These are phyloP conservation scores for Chaetophractus vellerosus DNA, from an alignment of 2,797 vertebrate genomes.

Conservation along the genomic window DNA sequence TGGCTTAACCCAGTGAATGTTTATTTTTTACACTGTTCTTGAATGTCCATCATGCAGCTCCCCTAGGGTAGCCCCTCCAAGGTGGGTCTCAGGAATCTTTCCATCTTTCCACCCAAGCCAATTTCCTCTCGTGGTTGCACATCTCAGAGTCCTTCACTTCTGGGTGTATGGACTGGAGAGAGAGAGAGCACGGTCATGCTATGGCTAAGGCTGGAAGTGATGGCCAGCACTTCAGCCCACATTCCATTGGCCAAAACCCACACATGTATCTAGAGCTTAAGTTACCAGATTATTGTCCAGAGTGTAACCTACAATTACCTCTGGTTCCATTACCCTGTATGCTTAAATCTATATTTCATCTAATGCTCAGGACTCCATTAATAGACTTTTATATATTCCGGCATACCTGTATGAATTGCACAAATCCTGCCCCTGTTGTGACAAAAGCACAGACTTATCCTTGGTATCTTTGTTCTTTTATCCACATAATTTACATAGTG, in stretches of 20 bases:
- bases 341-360: neutral
- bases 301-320: accelerated
- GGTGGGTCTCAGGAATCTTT: neutral
- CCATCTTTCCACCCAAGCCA: no score
- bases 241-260: neutral
- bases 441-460: neutral
- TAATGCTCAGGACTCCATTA: accelerated
- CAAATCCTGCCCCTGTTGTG: neutral
- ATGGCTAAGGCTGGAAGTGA: no score
- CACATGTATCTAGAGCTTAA: neutral
- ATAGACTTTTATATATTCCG: neutral
- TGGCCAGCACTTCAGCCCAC: accelerated
- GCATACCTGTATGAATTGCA: neutral
- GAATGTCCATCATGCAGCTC: neutral
- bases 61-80: accelerated
- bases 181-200: accelerated
- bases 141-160: neutral
- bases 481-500: accelerated
- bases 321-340: accelerated
- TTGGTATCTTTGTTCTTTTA: neutral
- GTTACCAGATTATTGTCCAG: accelerated
- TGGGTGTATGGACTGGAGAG: neutral
- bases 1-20: neutral
- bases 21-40: neutral
- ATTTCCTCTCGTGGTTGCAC: no score